Base-by-base conservation (phyloP, 2,113 vertebrate genomes). In the Ageneiosus marmoratus region DNA sequence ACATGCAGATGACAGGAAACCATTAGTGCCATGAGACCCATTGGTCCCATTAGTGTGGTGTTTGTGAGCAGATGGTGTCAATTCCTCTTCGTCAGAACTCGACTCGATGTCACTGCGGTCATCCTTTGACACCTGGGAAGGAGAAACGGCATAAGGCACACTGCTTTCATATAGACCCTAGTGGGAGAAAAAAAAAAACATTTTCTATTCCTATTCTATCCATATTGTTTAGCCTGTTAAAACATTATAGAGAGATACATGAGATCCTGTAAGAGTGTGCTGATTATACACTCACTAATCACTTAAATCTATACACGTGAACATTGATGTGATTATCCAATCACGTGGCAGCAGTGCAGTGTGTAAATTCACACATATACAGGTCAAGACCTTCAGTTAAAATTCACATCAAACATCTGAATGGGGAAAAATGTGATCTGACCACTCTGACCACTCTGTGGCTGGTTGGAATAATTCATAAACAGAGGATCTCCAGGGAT, bases 71-170 rank as follows among this genome's bases (percentile, higher is more conserved):
- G 93, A 89, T 58, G 93, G 92, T 56, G 91, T 90, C 32, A 93
- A 91, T 84, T 96, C 95, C 8, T 99, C 98, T 88, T 99, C 98
- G 48, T 99, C 98, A 72, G 97, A 99, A 92, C 97, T 98, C 80
- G 96, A 97, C 91, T 99, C 98, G 20, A 99, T 94, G 85, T 99
- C 98, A 77, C 98, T 99, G 87, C 96, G 94, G 88, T 96, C 94
- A 86, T 99, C 97, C 91, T 97, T 99, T 85, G 96, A 94, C 87
- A 97, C 96, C 98, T 99, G 91, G 0, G 55, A 72, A 60, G 62
- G 65, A 56, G 11, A 74, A 41, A 6, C 29, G 41, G 18, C 18
- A 41, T 74, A 2, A 69, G 18, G 46, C 32, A 55, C 3, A 4
- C 3, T 60, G 41, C 16, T n/a, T 41, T 51, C 11, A 7, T 46